Percentiles rank a stretch among this genome's conserved stretches.
These are phyloP conservation scores for Thaumatotibia leucotreta DNA, from an alignment of 1,140 invertebrate genomes.

Conservation along the genomic window DNA sequence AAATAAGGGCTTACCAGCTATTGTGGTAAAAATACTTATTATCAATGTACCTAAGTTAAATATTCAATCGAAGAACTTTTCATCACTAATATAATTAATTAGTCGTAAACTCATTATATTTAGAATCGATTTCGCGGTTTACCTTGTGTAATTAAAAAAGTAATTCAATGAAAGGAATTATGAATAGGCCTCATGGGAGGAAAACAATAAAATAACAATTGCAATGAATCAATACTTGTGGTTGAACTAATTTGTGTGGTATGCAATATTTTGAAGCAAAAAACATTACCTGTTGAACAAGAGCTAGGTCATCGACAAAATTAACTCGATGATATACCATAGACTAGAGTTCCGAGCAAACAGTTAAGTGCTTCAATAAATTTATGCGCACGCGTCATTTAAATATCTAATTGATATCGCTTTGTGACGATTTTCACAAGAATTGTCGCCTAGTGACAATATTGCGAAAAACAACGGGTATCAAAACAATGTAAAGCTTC, in stretches of 20 bases:
- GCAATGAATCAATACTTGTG: neutral
- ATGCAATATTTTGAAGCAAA: neutral
- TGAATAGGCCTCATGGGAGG: neutral
- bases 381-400: too few relatives aligned
- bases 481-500: too few relatives aligned
- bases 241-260: neutral
- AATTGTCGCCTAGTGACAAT: too few relatives aligned
- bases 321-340: neutral
- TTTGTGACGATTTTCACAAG: too few relatives aligned
- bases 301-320: neutral
- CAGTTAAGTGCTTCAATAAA: too few relatives aligned
- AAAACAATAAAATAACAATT: neutral
- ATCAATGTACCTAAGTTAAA: too few relatives aligned
- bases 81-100: neutral
- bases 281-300: neutral
- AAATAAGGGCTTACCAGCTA: too few relatives aligned
- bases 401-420: too few relatives aligned
- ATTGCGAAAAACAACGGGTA: too few relatives aligned
- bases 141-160: neutral
- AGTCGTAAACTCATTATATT: neutral
- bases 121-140: neutral
- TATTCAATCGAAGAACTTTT: neutral
- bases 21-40: too few relatives aligned
- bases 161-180: neutral
- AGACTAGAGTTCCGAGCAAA: neutral